phyloP scores from a whole-genome alignment of 1,140 invertebrate genomes.

The Eciton burchellii region DNA sequence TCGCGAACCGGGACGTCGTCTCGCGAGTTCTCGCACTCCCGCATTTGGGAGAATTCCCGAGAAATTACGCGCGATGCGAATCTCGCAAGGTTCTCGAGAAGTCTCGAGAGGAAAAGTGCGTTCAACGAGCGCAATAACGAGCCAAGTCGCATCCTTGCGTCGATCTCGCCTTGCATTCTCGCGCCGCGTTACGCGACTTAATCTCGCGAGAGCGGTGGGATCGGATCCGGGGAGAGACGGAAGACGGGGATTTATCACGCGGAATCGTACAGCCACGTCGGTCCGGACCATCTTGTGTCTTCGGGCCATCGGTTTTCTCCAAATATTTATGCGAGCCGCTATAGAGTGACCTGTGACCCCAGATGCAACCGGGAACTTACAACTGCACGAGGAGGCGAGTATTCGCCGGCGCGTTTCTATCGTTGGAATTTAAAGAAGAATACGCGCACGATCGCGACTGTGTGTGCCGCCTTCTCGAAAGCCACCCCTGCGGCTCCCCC shows the following conservation, averaged over 20 bases:
- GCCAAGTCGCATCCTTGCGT: too few relatives aligned
- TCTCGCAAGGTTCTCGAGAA: too few relatives aligned
- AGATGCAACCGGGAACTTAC: background rate
- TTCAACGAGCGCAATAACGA: too few relatives aligned
- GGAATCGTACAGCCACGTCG: background rate
- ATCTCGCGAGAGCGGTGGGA: background rate
- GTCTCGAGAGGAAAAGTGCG: too few relatives aligned
- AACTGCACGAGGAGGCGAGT: too few relatives aligned
- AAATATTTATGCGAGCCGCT: background rate
- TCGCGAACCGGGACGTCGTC: too few relatives aligned
- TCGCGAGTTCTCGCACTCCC: too few relatives aligned
- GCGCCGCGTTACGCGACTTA: background rate
- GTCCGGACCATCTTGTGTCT: background rate
- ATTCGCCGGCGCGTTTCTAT: background rate
- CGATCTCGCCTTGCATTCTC: background rate
- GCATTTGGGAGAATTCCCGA: too few relatives aligned
- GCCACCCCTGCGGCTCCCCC: background rate
- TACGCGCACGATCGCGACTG: background rate
- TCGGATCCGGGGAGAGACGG: constrained; percentile 1
- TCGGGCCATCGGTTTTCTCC: constrained; percentile 4
- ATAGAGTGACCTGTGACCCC: background rate
- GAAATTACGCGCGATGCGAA: too few relatives aligned
- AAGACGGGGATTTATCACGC: constrained; percentile 15
- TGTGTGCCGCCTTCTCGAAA: background rate
- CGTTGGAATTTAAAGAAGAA: background rate